Conservation (phyloP, 2,797 vertebrate genomes). For the Octomys mimax region DNA sequence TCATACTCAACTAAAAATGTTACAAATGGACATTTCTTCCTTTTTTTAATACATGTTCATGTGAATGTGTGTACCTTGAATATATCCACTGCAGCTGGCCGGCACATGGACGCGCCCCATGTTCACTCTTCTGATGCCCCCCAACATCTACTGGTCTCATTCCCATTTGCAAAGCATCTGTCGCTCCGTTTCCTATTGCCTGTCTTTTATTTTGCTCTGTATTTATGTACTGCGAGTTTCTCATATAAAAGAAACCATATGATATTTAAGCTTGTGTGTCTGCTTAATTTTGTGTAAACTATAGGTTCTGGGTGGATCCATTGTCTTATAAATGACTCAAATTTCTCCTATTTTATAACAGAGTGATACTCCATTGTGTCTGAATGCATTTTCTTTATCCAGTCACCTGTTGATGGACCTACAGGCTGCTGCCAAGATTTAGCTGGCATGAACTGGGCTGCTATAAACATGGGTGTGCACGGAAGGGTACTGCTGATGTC, state of each 20-base stretch:
- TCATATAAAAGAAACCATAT: background rate
- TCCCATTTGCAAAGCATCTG: background rate
- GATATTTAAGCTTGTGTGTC: background rate
- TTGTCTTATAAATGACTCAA: background rate
- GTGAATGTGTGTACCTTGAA: background rate
- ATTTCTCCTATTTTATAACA: background rate
- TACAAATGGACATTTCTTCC: background rate
- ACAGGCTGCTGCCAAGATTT: background rate
- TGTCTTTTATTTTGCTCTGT: background rate
- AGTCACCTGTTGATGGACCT: background rate
- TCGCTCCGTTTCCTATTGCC: background rate
- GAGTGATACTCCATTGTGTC: background rate
- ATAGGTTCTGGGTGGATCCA: background rate
- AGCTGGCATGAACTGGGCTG: background rate
- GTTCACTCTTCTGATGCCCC: background rate
- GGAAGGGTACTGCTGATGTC: background rate
- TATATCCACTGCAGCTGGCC: background rate
- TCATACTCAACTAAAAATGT: background rate
- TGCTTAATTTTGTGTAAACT: background rate
- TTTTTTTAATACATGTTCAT: background rate
- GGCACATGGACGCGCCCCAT: too few species aligned
- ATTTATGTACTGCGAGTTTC: background rate
- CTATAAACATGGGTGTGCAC: background rate
- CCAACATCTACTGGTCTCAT: background rate
- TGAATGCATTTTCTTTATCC: background rate